Conservation (phyloP, 2,797 vertebrate genomes). For the Nothura maculosa region DNA sequence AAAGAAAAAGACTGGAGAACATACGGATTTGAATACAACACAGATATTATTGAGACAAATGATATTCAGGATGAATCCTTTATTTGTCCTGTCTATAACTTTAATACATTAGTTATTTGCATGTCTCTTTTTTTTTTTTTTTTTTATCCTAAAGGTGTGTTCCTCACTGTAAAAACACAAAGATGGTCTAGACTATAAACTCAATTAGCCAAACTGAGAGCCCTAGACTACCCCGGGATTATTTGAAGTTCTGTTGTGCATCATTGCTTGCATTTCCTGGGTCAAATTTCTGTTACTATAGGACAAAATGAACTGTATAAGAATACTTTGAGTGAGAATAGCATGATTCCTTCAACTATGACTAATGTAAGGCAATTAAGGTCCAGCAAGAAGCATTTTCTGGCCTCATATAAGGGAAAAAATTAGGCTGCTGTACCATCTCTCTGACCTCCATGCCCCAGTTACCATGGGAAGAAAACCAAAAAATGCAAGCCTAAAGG, state of each 20-base stretch:
- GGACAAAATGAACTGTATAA: constrained; percentile 4
- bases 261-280: neutral
- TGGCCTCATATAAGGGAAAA: neutral
- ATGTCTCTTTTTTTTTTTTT: constrained; percentile 1
- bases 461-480: neutral
- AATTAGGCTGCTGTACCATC: neutral
- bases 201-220: neutral
- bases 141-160: neutral
- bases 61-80: neutral
- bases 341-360: neutral
- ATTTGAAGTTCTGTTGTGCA: neutral
- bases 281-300: neutral
- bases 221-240: neutral
- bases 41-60: neutral
- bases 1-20: neutral
- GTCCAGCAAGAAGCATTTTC: constrained; percentile 12
- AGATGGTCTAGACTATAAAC: neutral
- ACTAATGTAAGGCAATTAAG: neutral
- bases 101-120: neutral
- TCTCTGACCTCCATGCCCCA: neutral
- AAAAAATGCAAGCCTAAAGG: neutral
- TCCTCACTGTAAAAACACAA: neutral
- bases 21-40: neutral
- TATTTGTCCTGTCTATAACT: neutral
- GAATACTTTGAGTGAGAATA: neutral